Conservation (phyloP, 2,888 invertebrate species). For the Latrodectus hesperus region DNA sequence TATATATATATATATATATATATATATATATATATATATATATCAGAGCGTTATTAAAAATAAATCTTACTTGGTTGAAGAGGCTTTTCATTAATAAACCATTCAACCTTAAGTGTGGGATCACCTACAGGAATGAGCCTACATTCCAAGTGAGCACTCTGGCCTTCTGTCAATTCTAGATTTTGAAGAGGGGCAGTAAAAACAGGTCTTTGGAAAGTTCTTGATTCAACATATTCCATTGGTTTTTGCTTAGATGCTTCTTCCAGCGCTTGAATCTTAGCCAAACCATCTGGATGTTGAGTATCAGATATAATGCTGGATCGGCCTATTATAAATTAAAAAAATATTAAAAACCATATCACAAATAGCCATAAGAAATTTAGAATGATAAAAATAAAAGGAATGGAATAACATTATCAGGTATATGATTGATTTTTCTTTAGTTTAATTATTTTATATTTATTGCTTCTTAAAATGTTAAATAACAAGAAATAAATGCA, state of each 20-base stretch:
- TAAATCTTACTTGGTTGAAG: slow-evolving; percentile 71
- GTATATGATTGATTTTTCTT: too few species aligned
- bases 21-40: too few species aligned
- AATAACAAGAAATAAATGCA: too few species aligned
- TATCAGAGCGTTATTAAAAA: not conserved
- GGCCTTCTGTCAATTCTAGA: slow-evolving; percentile 86
- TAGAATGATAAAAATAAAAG: too few species aligned
- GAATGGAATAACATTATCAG: too few species aligned
- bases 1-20: too few species aligned
- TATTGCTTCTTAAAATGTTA: too few species aligned
- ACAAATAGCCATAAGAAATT: not conserved
- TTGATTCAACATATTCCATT: slow-evolving; percentile 84
- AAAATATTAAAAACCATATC: too few species aligned
- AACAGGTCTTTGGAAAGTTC: slow-evolving; percentile 79
- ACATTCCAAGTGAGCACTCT: slow-evolving; percentile 93
- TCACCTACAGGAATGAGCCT: slow-evolving; percentile 87
- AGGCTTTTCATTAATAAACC: slow-evolving; percentile 93
- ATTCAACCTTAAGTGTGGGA: slow-evolving; percentile 90
- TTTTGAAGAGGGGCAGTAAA: slow-evolving; percentile 91
- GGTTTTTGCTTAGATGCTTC: slow-evolving; percentile 84
- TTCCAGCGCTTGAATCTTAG: slow-evolving; percentile 92
- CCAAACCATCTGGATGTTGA: slow-evolving; percentile 92
- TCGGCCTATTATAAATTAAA: slow-evolving; percentile 20
- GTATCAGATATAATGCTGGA: slow-evolving; percentile 86
- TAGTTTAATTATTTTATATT: too few species aligned